Conservation (phyloP, 2,113 vertebrate genomes). For the Eretmochelys imbricata region DNA sequence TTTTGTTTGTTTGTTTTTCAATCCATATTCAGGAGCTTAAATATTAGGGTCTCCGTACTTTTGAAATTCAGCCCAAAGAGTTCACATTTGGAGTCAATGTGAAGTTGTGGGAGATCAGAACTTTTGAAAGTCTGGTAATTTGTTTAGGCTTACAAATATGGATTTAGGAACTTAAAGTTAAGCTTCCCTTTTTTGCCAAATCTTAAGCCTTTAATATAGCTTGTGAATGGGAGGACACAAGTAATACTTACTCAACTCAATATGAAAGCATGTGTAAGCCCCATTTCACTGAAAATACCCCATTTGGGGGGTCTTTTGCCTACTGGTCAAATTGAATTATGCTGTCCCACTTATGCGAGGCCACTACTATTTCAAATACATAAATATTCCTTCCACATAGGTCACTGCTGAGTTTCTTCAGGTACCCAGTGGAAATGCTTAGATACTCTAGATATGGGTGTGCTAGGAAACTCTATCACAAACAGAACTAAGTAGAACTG, state of each 20-base stretch:
- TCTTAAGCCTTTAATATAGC: not conserved
- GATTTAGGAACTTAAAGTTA: not conserved
- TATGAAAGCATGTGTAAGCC: fast-evolving
- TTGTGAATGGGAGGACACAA: not conserved
- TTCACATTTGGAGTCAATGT: not conserved
- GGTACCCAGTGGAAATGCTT: not conserved
- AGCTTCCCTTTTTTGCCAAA: not conserved
- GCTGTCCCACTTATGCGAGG: not conserved
- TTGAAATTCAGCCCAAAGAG: not conserved
- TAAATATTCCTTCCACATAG: not conserved
- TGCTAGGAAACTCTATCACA: not conserved
- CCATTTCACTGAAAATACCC: not conserved
- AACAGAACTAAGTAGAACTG: not conserved
- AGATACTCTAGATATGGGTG: not conserved
- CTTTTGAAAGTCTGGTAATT: not conserved
- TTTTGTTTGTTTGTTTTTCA: not conserved
- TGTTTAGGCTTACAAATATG: not conserved
- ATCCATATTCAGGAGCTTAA: not conserved
- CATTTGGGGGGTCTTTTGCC: fast-evolving
- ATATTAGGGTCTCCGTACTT: not conserved
- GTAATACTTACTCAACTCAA: not conserved
- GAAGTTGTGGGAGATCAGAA: not conserved
- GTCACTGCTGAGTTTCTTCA: not conserved
- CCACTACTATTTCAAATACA: not conserved
- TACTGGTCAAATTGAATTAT: not conserved